A percentile compares a stretch with the other conserved stretches of the same genome.
These are phyloP conservation scores for Zoanthus solanderi DNA, from an alignment of 92 coral and sea anemone genomes.

Conservation along the genomic window DNA sequence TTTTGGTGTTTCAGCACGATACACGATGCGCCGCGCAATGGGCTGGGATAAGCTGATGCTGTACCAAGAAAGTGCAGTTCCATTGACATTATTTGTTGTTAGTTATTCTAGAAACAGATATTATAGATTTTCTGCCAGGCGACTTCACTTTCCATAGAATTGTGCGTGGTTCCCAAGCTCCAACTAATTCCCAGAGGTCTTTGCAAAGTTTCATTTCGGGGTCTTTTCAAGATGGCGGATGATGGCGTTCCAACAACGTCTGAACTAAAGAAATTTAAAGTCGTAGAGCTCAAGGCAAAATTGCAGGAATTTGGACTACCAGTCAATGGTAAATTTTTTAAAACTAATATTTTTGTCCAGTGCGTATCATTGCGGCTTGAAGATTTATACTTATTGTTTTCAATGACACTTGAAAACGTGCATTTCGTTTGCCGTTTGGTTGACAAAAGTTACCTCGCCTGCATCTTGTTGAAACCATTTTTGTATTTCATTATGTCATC, in stretches of 20 bases:
- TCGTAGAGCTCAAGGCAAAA: constrained; percentile 86
- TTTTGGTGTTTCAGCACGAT: constrained; percentile 75
- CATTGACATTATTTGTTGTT: constrained; percentile 9
- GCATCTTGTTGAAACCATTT: too few relatives aligned
- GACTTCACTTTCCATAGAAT: not conserved
- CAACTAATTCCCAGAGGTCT: constrained; percentile 44
- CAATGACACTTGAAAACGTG: not conserved
- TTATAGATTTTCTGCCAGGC: not conserved
- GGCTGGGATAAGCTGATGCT: constrained; percentile 91
- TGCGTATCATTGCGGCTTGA: not conserved
- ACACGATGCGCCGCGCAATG: constrained; percentile 89
- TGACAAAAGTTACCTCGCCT: too few relatives aligned
- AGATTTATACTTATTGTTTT: not conserved
- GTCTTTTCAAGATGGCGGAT: constrained; percentile 92
- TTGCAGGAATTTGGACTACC: constrained; percentile 86
- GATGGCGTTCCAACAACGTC: constrained; percentile 59
- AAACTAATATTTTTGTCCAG: not conserved
- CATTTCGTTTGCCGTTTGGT: not conserved
- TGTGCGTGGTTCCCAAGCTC: constrained; percentile 39
- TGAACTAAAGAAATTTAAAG: constrained; percentile 87
- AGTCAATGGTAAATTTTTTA: constrained; percentile 73
- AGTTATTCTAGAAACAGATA: not conserved
- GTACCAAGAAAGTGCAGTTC: constrained; percentile 95
- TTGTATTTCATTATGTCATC: too few relatives aligned
- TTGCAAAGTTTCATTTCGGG: constrained; percentile 36